Conservation (phyloP, 2,797 vertebrate species). For the Acomys russatus region DNA sequence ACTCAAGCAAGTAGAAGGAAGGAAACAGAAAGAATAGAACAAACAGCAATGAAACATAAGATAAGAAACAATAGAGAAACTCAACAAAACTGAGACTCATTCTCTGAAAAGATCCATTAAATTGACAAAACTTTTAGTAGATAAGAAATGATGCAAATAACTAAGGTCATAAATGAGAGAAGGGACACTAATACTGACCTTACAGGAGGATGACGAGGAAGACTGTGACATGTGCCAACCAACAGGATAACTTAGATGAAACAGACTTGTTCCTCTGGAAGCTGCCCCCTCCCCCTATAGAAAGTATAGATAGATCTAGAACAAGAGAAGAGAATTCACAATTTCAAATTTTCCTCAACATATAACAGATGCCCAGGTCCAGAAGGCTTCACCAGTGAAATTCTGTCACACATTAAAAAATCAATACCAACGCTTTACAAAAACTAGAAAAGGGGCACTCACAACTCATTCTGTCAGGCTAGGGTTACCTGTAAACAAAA, state of each 20-base stretch:
- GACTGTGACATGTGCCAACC: background rate
- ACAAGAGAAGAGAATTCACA: conserved; percentile 20
- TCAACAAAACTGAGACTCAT: background rate
- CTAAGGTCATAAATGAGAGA: conserved; percentile 23
- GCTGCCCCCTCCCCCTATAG: background rate
- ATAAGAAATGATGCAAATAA: conserved; percentile 23
- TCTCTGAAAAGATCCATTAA: conserved; percentile 29
- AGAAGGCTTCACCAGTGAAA: background rate
- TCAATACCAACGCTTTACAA: conserved; percentile 6
- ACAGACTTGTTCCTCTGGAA: background rate
- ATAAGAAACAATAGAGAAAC: conserved; percentile 30
- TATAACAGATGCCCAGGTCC: background rate
- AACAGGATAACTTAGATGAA: background rate
- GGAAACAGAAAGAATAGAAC: background rate
- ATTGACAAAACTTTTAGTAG: conserved; percentile 2
- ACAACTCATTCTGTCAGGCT: background rate
- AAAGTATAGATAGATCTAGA: conserved; percentile 29
- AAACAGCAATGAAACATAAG: conserved; percentile 8
- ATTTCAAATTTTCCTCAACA: conserved; percentile 18
- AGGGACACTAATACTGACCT: background rate
- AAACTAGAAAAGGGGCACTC: background rate
- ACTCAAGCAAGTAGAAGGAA: conserved; percentile 18
- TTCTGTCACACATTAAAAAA: conserved; percentile 54
- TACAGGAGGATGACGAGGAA: conserved; percentile 5
- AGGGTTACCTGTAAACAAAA: conserved; percentile 48